phyloP scores from a whole-genome alignment of 2,888 invertebrate genomes.

The Trachelus tabidus region DNA sequence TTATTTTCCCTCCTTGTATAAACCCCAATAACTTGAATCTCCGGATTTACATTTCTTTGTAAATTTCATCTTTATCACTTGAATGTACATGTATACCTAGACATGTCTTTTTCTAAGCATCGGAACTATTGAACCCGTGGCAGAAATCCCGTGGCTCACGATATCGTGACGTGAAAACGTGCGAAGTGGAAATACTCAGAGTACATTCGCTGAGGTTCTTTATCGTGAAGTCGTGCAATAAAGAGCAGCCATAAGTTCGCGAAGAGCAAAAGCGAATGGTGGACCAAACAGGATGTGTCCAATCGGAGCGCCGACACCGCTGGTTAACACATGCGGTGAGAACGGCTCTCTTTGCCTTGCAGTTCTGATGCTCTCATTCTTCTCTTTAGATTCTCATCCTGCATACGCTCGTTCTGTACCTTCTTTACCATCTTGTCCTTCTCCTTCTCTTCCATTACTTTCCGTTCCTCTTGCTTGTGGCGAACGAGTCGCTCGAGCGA shows the following conservation, averaged over 20 bases:
- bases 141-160: background rate
- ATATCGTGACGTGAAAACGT: background rate
- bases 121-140: background rate
- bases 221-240: background rate
- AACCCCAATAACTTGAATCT: no score
- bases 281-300: conserved; percentile 40
- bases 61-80: background rate
- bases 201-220: background rate
- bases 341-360: conserved; percentile 28
- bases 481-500: background rate
- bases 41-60: background rate
- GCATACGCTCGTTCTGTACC: background rate
- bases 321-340: conserved; percentile 46
- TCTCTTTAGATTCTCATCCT: background rate
- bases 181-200: background rate
- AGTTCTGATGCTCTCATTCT: conserved; percentile 18
- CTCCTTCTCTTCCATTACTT: background rate
- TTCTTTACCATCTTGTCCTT: conserved; percentile 9
- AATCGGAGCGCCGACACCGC: conserved; percentile 43
- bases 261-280: background rate
- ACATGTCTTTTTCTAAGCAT: background rate
- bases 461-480: background rate
- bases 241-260: background rate
- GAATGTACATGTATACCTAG: background rate
- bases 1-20: background rate